Percentiles rank a stretch among this genome's conserved stretches.
These are phyloP conservation scores for Luscinia megarhynchos DNA, from an alignment of 2,797 vertebrate species.

Conservation along the genomic window DNA sequence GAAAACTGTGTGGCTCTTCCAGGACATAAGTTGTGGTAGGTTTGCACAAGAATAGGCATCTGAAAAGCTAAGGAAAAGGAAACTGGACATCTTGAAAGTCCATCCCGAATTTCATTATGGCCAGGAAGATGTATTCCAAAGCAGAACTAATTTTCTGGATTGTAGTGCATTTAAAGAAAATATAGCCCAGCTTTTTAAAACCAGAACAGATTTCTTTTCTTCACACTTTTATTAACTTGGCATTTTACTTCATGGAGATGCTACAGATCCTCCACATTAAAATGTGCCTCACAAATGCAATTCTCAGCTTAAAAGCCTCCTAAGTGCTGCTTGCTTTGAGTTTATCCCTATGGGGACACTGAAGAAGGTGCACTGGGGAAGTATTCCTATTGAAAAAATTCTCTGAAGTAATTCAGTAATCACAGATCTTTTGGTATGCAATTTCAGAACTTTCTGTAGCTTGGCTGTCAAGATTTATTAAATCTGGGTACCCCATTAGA, in stretches of 20 bases:
- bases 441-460: not conserved
- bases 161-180: not conserved
- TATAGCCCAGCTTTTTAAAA: not conserved
- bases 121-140: not conserved
- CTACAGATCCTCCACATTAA: not conserved
- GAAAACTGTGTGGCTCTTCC: not conserved
- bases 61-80: not conserved
- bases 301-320: not conserved
- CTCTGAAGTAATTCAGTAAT: not conserved
- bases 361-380: not conserved
- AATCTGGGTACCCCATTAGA: not conserved
- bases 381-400: not conserved
- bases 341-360: not conserved
- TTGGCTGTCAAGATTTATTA: not conserved
- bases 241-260: constrained; percentile 20
- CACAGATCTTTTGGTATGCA: not conserved
- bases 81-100: not conserved
- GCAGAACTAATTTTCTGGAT: not conserved
- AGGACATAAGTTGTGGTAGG: not conserved
- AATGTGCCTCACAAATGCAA: not conserved
- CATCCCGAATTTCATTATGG: not conserved
- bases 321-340: not conserved
- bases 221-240: not conserved
- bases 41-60: not conserved
- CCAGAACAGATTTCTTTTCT: not conserved